These are phyloP conservation scores for Aphrocallistes beatrix DNA, from an alignment of 37 sponge, comb jelly and placozoan species.

Conservation along the genomic window DNA sequence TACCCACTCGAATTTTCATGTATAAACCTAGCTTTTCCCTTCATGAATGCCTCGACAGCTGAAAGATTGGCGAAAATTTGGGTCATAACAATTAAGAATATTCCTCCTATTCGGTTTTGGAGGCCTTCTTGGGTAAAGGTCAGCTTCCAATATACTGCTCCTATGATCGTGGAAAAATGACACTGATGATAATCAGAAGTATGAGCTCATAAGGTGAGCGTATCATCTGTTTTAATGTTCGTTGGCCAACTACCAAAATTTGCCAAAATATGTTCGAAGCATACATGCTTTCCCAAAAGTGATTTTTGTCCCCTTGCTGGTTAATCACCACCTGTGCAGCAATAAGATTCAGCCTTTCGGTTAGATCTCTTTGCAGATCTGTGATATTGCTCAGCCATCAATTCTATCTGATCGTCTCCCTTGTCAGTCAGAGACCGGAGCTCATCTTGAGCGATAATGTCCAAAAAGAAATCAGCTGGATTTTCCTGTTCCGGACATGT, in stretches of 20 bases:
- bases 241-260: background rate
- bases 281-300: background rate
- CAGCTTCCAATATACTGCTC: conserved; percentile 33
- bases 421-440: background rate
- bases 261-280: background rate
- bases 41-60: conserved; percentile 64
- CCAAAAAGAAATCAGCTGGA: conserved; percentile 74
- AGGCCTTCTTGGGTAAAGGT: conserved; percentile 17
- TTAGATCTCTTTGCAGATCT: background rate
- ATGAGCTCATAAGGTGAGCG: background rate
- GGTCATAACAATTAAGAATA: conserved; percentile 70
- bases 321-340: background rate
- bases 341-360: background rate
- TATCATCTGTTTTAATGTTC: background rate
- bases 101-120: conserved; percentile 49
- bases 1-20: conserved; percentile 72
- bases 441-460: conserved; percentile 49
- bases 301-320: background rate
- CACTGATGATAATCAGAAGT: conserved; percentile 23
- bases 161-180: conserved; percentile 28
- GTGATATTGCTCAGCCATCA: background rate
- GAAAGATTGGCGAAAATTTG: conserved; percentile 56
- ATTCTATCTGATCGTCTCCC: background rate
- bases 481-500: conserved; percentile 68
- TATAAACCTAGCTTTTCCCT: conserved; percentile 49